Percentiles rank a stretch among this genome's conserved stretches.
Evolutionary conservation across 2,113 vertebrate genomes (phyloP).

Genomic region (Heteronetta atricapilla): DNA sequence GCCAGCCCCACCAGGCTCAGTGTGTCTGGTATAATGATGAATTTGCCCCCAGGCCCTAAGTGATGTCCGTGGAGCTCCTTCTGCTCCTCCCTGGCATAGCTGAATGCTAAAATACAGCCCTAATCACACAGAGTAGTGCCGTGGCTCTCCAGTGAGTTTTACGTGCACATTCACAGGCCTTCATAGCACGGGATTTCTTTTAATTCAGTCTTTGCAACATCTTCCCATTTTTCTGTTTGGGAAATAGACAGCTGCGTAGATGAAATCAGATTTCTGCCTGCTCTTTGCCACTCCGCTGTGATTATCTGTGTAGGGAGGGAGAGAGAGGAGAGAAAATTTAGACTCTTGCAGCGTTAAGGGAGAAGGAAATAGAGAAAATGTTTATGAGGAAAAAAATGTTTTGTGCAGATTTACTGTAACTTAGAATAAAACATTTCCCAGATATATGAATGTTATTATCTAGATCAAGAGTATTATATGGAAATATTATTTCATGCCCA

Average conservation of each 20-base stretch:
- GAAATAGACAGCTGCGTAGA: not conserved
- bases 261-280: not conserved
- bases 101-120: not conserved
- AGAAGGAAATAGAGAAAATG: not conserved
- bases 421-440: not conserved
- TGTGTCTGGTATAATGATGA: not conserved
- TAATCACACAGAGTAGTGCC: accelerated
- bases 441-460: slow-evolving; percentile 16
- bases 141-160: not conserved
- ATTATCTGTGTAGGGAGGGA: not conserved
- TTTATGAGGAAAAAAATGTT: not conserved
- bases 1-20: not conserved
- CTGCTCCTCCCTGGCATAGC: not conserved
- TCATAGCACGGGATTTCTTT: not conserved
- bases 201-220: not conserved
- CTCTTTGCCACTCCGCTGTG: not conserved
- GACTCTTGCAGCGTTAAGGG: not conserved
- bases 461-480: not conserved
- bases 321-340: not conserved
- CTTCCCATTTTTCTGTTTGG: not conserved
- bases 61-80: not conserved
- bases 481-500: slow-evolving; percentile 12
- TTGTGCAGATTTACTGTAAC: not conserved
- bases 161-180: accelerated
- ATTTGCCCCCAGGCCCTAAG: not conserved